A percentile compares a stretch with the other conserved stretches of the same genome.
phyloP scores from a whole-genome alignment of 1,140 invertebrate genomes.

The Macrocentrus cingulum region DNA sequence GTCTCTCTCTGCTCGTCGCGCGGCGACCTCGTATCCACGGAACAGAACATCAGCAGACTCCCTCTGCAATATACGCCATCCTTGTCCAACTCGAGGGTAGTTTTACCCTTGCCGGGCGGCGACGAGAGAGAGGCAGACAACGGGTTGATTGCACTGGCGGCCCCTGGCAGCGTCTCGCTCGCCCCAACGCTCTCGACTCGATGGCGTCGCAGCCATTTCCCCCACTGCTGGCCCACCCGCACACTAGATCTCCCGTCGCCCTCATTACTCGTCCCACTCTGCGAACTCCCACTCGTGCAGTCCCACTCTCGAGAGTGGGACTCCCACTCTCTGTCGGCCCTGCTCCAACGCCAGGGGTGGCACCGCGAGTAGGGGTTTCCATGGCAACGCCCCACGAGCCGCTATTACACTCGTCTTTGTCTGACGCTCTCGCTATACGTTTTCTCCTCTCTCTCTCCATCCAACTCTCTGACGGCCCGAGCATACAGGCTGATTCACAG shows the following conservation, averaged over 20 bases:
- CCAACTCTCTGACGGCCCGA: slow-evolving; percentile 31
- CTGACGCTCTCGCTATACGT: slow-evolving; percentile 28
- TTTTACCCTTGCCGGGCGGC: slow-evolving; percentile 41
- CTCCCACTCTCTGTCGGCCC: slow-evolving; percentile 29
- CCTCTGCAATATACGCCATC: slow-evolving; percentile 32
- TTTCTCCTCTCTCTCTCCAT: slow-evolving; percentile 16
- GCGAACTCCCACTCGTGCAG: slow-evolving; percentile 8
- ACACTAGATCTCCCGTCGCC: slow-evolving; percentile 26
- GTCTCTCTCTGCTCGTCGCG: slow-evolving; percentile 34
- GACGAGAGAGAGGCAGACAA: slow-evolving; percentile 38
- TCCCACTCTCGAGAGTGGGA: background rate
- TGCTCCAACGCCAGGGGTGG: slow-evolving; percentile 39
- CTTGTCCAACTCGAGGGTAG: slow-evolving; percentile 50
- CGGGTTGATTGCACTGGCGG: slow-evolving; percentile 58
- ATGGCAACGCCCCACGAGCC: slow-evolving; percentile 57
- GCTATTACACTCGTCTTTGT: slow-evolving; percentile 44
- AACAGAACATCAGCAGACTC: slow-evolving; percentile 23
- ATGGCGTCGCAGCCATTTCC: slow-evolving; percentile 15
- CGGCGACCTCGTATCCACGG: slow-evolving; percentile 33
- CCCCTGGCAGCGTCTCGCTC: slow-evolving; percentile 34
- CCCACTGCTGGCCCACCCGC: slow-evolving; percentile 15
- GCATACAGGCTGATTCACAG: slow-evolving; percentile 44
- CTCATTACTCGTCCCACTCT: slow-evolving; percentile 22
- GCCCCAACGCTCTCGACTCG: slow-evolving; percentile 19
- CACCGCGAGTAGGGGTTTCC: slow-evolving; percentile 53